Percentiles rank a stretch among this genome's conserved stretches.
Evolutionary conservation across 2,888 invertebrate species (phyloP).

Genomic region (Athetis lepigone): DNA sequence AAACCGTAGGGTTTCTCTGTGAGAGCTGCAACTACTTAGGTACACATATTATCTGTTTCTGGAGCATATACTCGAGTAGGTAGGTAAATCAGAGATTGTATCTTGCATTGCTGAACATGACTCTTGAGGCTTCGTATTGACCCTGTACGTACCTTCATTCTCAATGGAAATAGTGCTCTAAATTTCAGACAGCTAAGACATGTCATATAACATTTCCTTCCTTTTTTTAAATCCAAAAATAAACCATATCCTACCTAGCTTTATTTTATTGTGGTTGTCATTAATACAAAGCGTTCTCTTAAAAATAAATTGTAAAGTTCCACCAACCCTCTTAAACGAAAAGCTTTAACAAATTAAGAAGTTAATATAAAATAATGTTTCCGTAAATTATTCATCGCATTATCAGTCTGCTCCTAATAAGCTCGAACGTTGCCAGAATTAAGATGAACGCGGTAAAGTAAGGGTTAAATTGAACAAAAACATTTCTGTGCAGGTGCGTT

Average conservation of each 20-base stretch:
- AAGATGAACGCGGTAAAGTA: constrained; percentile 55
- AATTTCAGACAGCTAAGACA: too few species aligned
- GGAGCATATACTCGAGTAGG: neutral
- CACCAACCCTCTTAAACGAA: constrained; percentile 30
- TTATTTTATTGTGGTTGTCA: too few species aligned
- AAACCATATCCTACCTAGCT: too few species aligned
- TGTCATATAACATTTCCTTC: too few species aligned
- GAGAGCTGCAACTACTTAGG: constrained; percentile 6
- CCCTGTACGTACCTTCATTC: too few species aligned
- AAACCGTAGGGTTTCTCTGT: constrained; percentile 15
- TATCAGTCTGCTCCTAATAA: constrained; percentile 56
- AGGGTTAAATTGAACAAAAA: constrained; percentile 58
- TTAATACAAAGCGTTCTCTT: constrained; percentile 5
- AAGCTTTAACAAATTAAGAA: constrained; percentile 57
- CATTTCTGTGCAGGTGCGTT: constrained; percentile 54
- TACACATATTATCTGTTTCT: constrained; percentile 21
- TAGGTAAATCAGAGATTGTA: constrained; percentile 1
- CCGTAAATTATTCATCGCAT: constrained; percentile 59
- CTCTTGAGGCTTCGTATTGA: neutral
- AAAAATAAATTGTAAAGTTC: constrained; percentile 16
- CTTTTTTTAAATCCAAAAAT: too few species aligned
- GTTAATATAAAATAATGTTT: constrained; percentile 59
- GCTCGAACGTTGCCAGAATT: constrained; percentile 58
- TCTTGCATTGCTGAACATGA: neutral
- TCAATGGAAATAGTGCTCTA: too few species aligned